Evolutionary conservation across 64 coral and sea anemone genomes (phyloP).

Genomic region (Orbicella faveolata): DNA sequence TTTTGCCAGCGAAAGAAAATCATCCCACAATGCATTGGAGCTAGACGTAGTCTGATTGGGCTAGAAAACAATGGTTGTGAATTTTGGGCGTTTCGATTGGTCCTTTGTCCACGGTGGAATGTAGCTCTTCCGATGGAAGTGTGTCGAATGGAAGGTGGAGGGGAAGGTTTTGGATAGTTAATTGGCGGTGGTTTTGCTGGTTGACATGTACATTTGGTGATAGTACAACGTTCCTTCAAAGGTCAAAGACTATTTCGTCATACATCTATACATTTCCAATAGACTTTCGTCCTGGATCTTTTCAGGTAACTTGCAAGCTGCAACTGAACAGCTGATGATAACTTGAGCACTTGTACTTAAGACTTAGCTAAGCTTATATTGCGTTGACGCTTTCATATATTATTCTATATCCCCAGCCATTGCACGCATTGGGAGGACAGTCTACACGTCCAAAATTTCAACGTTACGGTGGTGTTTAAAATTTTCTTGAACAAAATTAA

Average conservation of each 20-base stretch:
- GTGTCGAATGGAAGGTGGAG: background rate
- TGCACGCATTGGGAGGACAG: background rate
- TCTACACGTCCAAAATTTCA: no score
- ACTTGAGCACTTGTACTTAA: no score
- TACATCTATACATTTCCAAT: background rate
- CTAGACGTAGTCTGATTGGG: constrained; percentile 61
- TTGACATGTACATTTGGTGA: background rate
- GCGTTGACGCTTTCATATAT: background rate
- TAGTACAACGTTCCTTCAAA: background rate
- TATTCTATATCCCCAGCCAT: background rate
- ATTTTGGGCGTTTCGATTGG: constrained; percentile 60
- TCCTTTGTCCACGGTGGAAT: background rate
- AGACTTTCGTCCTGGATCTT: no score
- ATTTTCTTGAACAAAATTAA: no score
- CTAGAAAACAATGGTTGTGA: background rate
- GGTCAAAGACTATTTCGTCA: background rate
- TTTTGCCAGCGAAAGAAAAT: constrained; percentile 97
- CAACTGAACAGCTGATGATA: no score
- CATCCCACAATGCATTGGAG: constrained; percentile 82
- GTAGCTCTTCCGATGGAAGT: background rate
- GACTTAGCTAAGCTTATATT: no score
- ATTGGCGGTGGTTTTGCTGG: background rate
- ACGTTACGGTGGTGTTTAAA: no score
- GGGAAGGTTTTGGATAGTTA: background rate
- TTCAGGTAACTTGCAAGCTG: no score